Evolutionary conservation across 2,797 vertebrate genomes (phyloP).

Genomic region (Hirundo rustica): DNA sequence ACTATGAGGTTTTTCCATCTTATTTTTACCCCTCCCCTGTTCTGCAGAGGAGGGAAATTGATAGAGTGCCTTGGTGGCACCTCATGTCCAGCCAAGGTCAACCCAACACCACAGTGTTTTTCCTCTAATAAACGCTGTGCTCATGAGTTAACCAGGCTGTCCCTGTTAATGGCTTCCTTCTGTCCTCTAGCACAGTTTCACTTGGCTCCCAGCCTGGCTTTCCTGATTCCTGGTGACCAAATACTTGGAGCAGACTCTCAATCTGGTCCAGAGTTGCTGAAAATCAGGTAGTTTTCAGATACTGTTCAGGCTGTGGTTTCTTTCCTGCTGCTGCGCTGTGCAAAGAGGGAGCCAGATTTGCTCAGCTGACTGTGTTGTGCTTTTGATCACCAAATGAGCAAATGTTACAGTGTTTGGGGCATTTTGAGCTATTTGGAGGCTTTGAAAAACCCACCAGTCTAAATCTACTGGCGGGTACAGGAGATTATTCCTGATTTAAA

Average conservation of each 20-base stretch:
- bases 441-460: background rate
- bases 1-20: background rate
- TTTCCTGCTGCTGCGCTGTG: background rate
- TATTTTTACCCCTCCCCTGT: background rate
- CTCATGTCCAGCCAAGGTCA: background rate
- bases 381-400: background rate
- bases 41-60: background rate
- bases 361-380: background rate
- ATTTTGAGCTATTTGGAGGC: background rate
- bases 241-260: background rate
- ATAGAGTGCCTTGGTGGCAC: background rate
- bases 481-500: background rate
- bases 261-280: background rate
- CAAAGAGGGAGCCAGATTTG: background rate
- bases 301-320: background rate
- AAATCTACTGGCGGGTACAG: background rate
- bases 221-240: constrained; percentile 25
- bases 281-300: background rate
- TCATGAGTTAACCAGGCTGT: constrained; percentile 4
- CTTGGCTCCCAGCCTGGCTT: constrained; percentile 40
- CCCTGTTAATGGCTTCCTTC: constrained; percentile 43
- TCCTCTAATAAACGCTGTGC: background rate
- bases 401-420: background rate
- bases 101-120: background rate
- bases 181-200: constrained; percentile 50